Evolutionary conservation across 1,140 invertebrate genomes (phyloP), one percentile per base, ranked within the genome.

Genomic region (Brachionus calyciflorus): DNA sequence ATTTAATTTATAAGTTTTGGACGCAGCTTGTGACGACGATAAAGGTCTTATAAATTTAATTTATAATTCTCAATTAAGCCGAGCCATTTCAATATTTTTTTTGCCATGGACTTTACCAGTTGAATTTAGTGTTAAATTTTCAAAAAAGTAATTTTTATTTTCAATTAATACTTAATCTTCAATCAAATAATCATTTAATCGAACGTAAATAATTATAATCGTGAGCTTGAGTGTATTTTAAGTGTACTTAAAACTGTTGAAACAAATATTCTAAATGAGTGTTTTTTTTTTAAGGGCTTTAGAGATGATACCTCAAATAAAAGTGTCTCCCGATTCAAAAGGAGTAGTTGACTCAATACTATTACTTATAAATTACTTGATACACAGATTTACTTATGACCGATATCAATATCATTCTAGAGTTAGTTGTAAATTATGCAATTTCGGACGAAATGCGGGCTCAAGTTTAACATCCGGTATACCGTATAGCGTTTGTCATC

Each of bases 371-470:
- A 73, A 73, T 55, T 73, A 73, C 30, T 51, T 73, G 12, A 73
- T 73, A n/a, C 69, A 73, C 28, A 49, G n/a, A 37, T 73, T 73
- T 51, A 73, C 69, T 40, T 73, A 73, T 26, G 69, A 73, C 46
- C 37, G 40, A 55, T 73, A 73, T 17, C 69, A 73, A 9, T 73
- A 73, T 51, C 69, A 73, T 12, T 33, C 46, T 14, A 49, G 69
- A 53, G 46, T 17, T 12, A 51, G 46, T 12, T 73, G 69, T 55
- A 55, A 73, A 55, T 41, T 73, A 12, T 73, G 69, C 28, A 37
- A 51, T 49, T 33, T 40, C 3, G 24, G 10, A 14, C 51, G 26
- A 24, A 49, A 49, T 48, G n/a, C n/a, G n/a, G n/a, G n/a, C n/a
- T n/a, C n/a, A n/a, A 33, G 40, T 17, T 17, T 40, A 4, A 4